These are phyloP conservation scores for Channa argus DNA, from an alignment of 2,113 vertebrate genomes.

Conservation along the genomic window DNA sequence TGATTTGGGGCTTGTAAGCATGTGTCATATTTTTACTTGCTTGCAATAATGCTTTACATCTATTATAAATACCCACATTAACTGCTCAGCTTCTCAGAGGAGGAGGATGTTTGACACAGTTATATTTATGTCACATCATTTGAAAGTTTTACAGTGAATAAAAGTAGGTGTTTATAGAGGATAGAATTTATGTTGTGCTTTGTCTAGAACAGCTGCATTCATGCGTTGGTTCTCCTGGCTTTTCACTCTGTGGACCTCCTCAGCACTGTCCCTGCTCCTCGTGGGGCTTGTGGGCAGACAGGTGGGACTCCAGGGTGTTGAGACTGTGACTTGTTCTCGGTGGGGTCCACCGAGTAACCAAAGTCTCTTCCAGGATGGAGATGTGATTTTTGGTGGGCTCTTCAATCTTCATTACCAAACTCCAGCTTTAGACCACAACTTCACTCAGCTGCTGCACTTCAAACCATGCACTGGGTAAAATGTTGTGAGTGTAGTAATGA, in stretches of 20 bases:
- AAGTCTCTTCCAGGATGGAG: conserved; percentile 79
- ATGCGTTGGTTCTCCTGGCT: conserved; percentile 51
- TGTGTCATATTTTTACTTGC: background rate
- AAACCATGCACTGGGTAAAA: conserved; percentile 72
- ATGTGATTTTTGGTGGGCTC: conserved; percentile 79
- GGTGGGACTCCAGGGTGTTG: conserved; percentile 28
- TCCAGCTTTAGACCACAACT: conserved; percentile 50
- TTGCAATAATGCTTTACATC: background rate
- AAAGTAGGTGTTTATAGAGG: no score
- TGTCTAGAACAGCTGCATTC: conserved; percentile 1
- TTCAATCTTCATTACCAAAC: conserved; percentile 70
- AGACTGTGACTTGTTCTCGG: conserved; percentile 59
- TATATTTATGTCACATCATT: no score
- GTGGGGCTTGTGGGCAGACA: conserved; percentile 48
- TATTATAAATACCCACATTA: conserved; percentile 19
- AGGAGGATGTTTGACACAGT: background rate
- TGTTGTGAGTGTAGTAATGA: no score
- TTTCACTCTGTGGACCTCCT: conserved; percentile 37
- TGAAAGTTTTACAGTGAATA: no score
- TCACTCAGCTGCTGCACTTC: conserved; percentile 52
- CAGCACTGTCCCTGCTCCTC: conserved; percentile 41
- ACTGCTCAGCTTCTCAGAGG: background rate
- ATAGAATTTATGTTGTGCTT: no score
- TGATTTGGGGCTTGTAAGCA: conserved; percentile 10
- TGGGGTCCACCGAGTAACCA: conserved; percentile 34